phyloP scores from a whole-genome alignment of 2,888 invertebrate genomes.

The Dicyrtoma fusca region DNA sequence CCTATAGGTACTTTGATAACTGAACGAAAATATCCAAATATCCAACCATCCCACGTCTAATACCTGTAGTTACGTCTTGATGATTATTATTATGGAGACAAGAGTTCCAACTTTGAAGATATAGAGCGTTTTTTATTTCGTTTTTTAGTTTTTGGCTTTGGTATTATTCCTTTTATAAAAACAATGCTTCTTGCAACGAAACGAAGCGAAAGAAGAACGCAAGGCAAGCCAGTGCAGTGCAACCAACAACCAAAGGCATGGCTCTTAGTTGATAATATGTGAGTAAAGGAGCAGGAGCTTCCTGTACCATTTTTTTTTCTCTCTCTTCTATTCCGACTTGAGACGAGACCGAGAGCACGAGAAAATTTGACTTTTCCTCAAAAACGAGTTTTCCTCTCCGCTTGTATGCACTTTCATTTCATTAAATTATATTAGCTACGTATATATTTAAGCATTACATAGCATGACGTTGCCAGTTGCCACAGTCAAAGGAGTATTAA shows the following conservation, averaged over 20 bases:
- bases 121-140: not conserved
- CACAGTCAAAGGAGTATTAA: too few relatives aligned
- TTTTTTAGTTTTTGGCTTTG: not conserved
- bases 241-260: too few relatives aligned
- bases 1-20: not conserved
- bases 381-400: conserved; percentile 51
- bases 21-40: not conserved
- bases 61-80: too few relatives aligned
- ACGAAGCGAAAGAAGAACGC: too few relatives aligned
- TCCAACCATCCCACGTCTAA: too few relatives aligned
- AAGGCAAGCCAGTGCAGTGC: too few relatives aligned
- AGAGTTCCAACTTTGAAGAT: too few relatives aligned
- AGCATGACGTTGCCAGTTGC: too few relatives aligned
- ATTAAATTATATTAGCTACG: conserved; percentile 8
- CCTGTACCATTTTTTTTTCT: conserved; percentile 35
- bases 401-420: conserved; percentile 43
- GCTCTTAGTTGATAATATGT: conserved; percentile 34
- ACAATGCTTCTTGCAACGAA: not conserved
- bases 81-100: too few relatives aligned
- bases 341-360: conserved; percentile 31
- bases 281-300: conserved; percentile 39
- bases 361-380: conserved; percentile 55
- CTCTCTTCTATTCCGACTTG: conserved; percentile 26
- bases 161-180: not conserved
- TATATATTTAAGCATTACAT: too few relatives aligned